Percentiles rank a stretch among this genome's conserved stretches.
These are phyloP conservation scores for Chionis minor DNA, from an alignment of 2,113 vertebrate genomes.

Conservation along the genomic window DNA sequence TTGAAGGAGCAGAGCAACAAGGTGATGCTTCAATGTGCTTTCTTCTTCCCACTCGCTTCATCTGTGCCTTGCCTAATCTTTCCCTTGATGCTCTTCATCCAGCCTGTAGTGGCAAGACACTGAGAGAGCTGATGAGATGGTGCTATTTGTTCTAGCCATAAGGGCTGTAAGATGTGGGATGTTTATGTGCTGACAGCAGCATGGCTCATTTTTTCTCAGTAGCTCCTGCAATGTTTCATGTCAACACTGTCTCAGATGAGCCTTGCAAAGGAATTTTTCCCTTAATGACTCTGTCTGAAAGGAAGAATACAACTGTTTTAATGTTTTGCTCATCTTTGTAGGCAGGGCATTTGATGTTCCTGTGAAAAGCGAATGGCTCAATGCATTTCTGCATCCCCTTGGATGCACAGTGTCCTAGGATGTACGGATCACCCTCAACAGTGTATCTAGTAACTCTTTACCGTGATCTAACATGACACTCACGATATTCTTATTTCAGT, in stretches of 20 bases:
- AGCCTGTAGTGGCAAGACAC: constrained; percentile 2
- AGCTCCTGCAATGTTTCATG: not conserved
- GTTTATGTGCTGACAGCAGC: not conserved
- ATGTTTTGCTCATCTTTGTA: not conserved
- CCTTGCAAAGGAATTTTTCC: not conserved
- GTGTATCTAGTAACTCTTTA: not conserved
- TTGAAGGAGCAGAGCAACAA: constrained; percentile 39
- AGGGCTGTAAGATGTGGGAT: constrained; percentile 7
- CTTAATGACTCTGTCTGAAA: constrained; percentile 11
- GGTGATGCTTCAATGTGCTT: constrained; percentile 31
- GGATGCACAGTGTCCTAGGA: not conserved
- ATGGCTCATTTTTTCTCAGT: constrained; percentile 19
- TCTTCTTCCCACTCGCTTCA: constrained; percentile 41
- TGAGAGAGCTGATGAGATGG: constrained; percentile 4
- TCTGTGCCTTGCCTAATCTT: constrained; percentile 49
- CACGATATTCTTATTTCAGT: not conserved
- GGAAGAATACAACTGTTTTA: not conserved
- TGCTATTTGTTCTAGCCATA: constrained; percentile 28
- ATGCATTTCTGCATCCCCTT: not conserved
- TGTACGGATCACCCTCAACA: not conserved
- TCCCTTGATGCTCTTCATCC: constrained; percentile 43
- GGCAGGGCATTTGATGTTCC: not conserved
- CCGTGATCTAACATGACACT: not conserved
- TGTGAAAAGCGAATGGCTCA: not conserved
- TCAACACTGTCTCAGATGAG: constrained; percentile 7